phyloP scores from a whole-genome alignment of 2,113 vertebrate species.

The Takifugu flavidus region DNA sequence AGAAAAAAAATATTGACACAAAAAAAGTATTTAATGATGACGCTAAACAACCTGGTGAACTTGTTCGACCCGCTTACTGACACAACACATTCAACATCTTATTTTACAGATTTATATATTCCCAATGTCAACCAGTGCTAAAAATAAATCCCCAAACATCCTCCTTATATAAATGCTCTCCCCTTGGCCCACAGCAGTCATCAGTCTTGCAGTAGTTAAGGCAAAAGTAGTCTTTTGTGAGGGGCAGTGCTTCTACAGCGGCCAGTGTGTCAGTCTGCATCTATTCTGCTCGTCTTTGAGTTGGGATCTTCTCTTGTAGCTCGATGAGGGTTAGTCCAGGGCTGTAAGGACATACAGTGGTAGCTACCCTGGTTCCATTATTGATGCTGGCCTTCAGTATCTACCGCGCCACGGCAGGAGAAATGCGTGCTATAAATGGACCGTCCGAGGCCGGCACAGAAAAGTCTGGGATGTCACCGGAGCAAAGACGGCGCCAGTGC shows the following conservation, averaged over 20 bases:
- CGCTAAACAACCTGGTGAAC: constrained; percentile 10
- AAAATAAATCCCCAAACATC: constrained; percentile 26
- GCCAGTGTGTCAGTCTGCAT: constrained; percentile 30
- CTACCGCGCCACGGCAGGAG: constrained; percentile 29
- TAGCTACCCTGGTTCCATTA: constrained; percentile 25
- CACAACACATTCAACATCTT: constrained; percentile 19
- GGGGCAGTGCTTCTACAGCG: constrained; percentile 29
- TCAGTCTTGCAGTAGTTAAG: constrained; percentile 57
- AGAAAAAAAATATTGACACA: constrained; percentile 7
- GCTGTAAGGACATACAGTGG: not conserved
- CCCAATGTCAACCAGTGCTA: constrained; percentile 25
- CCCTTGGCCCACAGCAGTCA: constrained; percentile 22
- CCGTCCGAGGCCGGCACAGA: constrained; percentile 19
- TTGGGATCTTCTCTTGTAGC: too few species aligned
- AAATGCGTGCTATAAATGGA: constrained; percentile 27
- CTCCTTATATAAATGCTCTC: constrained; percentile 25
- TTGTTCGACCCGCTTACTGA: not conserved
- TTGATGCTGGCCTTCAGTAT: constrained; percentile 9
- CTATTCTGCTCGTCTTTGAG: not conserved
- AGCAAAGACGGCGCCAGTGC: constrained; percentile 46
- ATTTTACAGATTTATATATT: constrained; percentile 11
- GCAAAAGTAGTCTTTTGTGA: constrained; percentile 48
- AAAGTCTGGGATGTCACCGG: constrained; percentile 15
- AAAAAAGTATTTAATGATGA: constrained; percentile 15
- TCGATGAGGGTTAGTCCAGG: too few species aligned